These are phyloP conservation scores for Phrynosoma platyrhinos DNA, from an alignment of 2,113 vertebrate species.

Conservation along the genomic window DNA sequence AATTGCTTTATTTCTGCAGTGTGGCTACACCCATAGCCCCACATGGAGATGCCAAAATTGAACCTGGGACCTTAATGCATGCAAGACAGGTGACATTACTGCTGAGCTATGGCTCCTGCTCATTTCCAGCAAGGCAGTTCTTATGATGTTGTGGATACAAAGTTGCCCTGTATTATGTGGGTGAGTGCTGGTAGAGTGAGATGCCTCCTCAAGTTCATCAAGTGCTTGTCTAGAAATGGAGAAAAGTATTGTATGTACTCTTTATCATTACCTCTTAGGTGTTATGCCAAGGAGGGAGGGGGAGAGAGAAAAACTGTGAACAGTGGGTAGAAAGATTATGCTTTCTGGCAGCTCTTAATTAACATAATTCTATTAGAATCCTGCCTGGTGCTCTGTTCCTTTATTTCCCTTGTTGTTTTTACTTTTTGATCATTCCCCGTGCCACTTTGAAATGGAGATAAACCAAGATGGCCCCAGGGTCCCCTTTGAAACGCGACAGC, in stretches of 20 bases:
- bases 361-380: slow-evolving; percentile 42
- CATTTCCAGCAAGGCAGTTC: neutral
- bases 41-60: neutral
- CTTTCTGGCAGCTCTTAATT: slow-evolving; percentile 31
- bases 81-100: neutral
- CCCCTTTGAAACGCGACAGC: slow-evolving; percentile 45
- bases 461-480: slow-evolving; percentile 54
- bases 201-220: neutral
- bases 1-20: too few species aligned
- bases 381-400: slow-evolving; percentile 11
- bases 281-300: neutral
- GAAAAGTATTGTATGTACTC: neutral
- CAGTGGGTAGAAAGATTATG: slow-evolving; percentile 15
- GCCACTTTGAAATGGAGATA: slow-evolving; percentile 66
- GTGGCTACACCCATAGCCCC: too few species aligned
- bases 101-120: neutral
- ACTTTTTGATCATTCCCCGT: slow-evolving; percentile 38
- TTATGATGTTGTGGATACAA: neutral
- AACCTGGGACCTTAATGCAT: neutral
- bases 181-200: too few species aligned
- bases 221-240: neutral
- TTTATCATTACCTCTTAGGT: slow-evolving; percentile 10
- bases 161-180: neutral
- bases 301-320: neutral
- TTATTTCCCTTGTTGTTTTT: slow-evolving; percentile 34